A percentile compares a stretch with the other conserved stretches of the same genome.
phyloP scores from a whole-genome alignment of 2,113 vertebrate species.

The Cisticola juncidis region DNA sequence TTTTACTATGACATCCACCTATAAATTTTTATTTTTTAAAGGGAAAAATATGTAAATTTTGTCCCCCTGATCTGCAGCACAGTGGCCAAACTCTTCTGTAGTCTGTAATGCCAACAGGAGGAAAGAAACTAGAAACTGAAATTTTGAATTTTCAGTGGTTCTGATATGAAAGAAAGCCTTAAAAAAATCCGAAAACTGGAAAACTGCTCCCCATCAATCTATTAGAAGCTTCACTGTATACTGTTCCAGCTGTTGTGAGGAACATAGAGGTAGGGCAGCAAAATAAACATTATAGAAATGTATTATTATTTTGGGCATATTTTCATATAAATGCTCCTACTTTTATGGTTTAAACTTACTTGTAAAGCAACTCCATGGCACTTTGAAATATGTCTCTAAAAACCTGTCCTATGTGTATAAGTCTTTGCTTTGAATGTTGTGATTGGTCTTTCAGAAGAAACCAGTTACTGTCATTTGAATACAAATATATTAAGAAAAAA shows the following conservation, averaged over 20 bases:
- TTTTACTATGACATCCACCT: not conserved
- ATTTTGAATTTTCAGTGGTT: not conserved
- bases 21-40: not conserved
- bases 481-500: not conserved
- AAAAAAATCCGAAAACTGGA: not conserved
- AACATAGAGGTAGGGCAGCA: not conserved
- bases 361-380: no score
- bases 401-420: not conserved
- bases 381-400: not conserved
- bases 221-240: not conserved
- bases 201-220: accelerated
- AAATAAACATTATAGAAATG: not conserved
- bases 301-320: not conserved
- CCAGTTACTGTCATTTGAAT: accelerated
- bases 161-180: not conserved
- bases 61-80: not conserved
- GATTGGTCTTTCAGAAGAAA: not conserved
- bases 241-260: not conserved
- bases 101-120: not conserved
- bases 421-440: not conserved
- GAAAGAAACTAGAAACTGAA: not conserved
- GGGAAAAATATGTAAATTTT: not conserved
- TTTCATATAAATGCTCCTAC: not conserved
- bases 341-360: not conserved
- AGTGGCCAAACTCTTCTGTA: not conserved